Base-by-base conservation (phyloP, 1,140 invertebrate species). In the Pinna nobilis region DNA sequence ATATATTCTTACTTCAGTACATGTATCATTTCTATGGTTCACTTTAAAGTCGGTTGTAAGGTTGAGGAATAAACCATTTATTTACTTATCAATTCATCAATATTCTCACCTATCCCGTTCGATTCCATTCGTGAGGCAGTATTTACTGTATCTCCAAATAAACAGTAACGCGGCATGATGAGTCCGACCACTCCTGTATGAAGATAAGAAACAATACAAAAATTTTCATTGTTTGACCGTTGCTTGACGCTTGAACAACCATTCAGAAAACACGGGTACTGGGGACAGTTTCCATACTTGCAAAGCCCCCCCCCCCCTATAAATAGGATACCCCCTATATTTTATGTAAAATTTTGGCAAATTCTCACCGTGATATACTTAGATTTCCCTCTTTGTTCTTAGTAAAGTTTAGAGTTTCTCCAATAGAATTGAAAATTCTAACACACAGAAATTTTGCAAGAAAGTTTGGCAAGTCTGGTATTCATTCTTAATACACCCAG, bases 131-230 rank as follows among this genome's bases (percentile, higher is more conserved):
- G 66, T 9, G 76, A 74, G 1, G 82, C 82, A 9, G 77, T 81
- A 37, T 81, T 83, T 3, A 83, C 79, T 15, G 81, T 82, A 60
- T 83, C 82, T 6, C 82, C 78, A 70, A 82, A 80, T 20, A 83
- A 25, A 74, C 75, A 78, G 59, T 82, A 83, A 13, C 77, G n/a
- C 0, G 81, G 81, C 77, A 82, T 82, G 55, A 65, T 78, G n/a
- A 70, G 41, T 18, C 81, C 81, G 32, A 83, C 80, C 3, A 83
- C 74, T 13, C 81, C 81, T 25, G 77, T 64, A 4, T n/a, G n/a
- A n/a, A n/a, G n/a, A n/a, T 30, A 60, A 18, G 15, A 60, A 32
- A 32, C 11, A n/a, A 9, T 9, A 13, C 18, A 35, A 18, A 18
- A 32, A 32, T 33, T 32, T 30, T 60, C 23, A 2, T 60, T 1